Conservation (phyloP, 2,888 invertebrate genomes). For the Palloptera scutellata region DNA sequence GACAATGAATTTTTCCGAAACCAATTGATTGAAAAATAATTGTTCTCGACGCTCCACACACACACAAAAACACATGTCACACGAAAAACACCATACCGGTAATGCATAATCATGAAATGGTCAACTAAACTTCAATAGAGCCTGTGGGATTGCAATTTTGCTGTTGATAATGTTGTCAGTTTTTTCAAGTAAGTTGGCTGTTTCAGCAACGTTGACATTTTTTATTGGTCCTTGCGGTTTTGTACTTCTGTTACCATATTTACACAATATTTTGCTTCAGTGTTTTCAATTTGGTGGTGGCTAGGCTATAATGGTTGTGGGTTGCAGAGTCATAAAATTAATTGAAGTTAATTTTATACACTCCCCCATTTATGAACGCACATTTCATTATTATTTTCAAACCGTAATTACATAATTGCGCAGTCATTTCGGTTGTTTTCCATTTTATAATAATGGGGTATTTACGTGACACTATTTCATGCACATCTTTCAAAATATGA, state of each 20-base stretch:
- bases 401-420: slow-evolving; percentile 14
- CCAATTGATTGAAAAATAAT: too few relatives aligned
- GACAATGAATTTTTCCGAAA: too few relatives aligned
- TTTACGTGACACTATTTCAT: slow-evolving; percentile 12
- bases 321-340: slow-evolving; percentile 46
- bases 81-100: slow-evolving; percentile 5
- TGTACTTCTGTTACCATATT: background rate
- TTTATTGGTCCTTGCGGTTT: slow-evolving; percentile 17
- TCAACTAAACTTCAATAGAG: slow-evolving; percentile 15
- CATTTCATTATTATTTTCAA: background rate
- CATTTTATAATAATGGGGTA: slow-evolving; percentile 19
- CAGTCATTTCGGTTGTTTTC: slow-evolving; percentile 10
- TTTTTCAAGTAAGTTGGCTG: slow-evolving; percentile 14
- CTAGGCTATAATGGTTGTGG: background rate
- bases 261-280: too few relatives aligned
- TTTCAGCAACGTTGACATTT: slow-evolving; percentile 17
- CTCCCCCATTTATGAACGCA: slow-evolving; percentile 5
- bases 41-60: too few relatives aligned
- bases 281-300: background rate
- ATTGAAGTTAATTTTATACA: slow-evolving; percentile 49
- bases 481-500: background rate
- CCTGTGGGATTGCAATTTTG: background rate
- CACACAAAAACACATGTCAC: background rate
- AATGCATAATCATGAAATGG: slow-evolving; percentile 15
- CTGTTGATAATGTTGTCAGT: slow-evolving; percentile 18